Evolutionary conservation across 2,888 invertebrate genomes (phyloP), one percentile per base, ranked within the genome.

Genomic region (Yponomeuta sedellus): DNA sequence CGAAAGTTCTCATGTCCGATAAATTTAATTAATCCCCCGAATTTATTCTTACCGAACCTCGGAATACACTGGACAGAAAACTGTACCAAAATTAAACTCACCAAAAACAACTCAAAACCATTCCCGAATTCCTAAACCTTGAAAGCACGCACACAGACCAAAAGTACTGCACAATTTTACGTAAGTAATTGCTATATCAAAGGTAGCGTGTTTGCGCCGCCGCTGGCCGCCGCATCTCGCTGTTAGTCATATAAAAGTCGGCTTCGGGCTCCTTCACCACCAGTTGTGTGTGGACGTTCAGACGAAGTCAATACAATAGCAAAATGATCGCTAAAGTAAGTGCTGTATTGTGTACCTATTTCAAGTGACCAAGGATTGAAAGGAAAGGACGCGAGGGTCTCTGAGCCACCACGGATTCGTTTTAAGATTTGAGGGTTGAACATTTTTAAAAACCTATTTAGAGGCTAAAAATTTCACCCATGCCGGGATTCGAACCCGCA

Each of bases 271-370:
- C 79, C 75, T 74, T 82, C 80, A 76, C 75, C 82, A 91, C 84
- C 89, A 91, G 91, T 91, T 82, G 90, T 87, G 90, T 89, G 88
- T 86, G 83, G 84, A 86, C 84, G 86, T 80, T 86, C 86, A 81
- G 77, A 84, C 88, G 83, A 83, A 83, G 84, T 83, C 83, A 88
- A 89, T 82, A 77, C 84, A 82, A 88, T 82, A 84, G 76, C 82
- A 88, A 82, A 86, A 91, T 91, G 91, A 87, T 90, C 78, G 84
- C 90, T 73, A 91, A 86, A 91, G 91, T 90, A 89, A 91, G 91
- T 90, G 83, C 73, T 90, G 83, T 52, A 52, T 8, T 52, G 44
- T 52, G 44, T 52, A 52, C 44, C 44, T 52, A 52, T 52, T 73
- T 64, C 68, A 74, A 79, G 86, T 86, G 86, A 86, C 40, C 61